phyloP scores from a whole-genome alignment of 2,113 vertebrate genomes.

The Sus scrofa region DNA sequence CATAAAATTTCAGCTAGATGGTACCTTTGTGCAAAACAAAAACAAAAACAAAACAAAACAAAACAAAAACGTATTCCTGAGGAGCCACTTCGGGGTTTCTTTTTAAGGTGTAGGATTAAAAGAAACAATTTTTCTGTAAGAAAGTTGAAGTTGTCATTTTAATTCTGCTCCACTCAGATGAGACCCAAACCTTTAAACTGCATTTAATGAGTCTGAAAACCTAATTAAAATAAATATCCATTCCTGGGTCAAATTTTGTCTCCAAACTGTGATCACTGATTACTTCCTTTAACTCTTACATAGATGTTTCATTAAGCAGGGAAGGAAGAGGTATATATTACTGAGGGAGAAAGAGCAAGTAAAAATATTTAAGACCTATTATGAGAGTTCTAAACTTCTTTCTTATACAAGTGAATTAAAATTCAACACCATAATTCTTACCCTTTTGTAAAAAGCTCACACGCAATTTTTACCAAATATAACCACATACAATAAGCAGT shows the following conservation, averaged over 20 bases:
- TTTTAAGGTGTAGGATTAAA: slow-evolving; percentile 59
- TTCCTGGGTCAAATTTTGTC: slow-evolving; percentile 63
- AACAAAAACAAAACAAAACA: too few relatives aligned
- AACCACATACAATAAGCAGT: slow-evolving; percentile 89
- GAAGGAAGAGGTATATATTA: slow-evolving; percentile 76
- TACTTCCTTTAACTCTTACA: slow-evolving; percentile 69
- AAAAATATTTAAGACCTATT: slow-evolving; percentile 88
- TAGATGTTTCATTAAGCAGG: slow-evolving; percentile 76
- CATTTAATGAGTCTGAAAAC: slow-evolving; percentile 63
- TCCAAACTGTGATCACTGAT: slow-evolving; percentile 72
- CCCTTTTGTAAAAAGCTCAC: slow-evolving; percentile 89
- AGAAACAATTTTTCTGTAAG: slow-evolving; percentile 59
- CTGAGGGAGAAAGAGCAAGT: slow-evolving; percentile 83
- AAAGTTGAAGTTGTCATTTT: slow-evolving; percentile 69
- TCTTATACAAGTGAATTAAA: slow-evolving; percentile 89
- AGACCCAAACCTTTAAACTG: slow-evolving; percentile 66
- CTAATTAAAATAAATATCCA: slow-evolving; percentile 74
- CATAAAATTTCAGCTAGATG: slow-evolving; percentile 57
- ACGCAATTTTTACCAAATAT: slow-evolving; percentile 87
- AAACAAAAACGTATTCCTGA: slow-evolving; percentile 74
- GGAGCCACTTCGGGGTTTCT: slow-evolving; percentile 51
- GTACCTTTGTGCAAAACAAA: slow-evolving; percentile 66
- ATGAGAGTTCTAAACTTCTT: slow-evolving; percentile 88
- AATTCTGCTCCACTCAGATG: slow-evolving; percentile 68
- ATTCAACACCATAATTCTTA: slow-evolving; percentile 89